Evolutionary conservation across 2,888 invertebrate genomes (phyloP).

Genomic region (Nomada hirtipes): DNA sequence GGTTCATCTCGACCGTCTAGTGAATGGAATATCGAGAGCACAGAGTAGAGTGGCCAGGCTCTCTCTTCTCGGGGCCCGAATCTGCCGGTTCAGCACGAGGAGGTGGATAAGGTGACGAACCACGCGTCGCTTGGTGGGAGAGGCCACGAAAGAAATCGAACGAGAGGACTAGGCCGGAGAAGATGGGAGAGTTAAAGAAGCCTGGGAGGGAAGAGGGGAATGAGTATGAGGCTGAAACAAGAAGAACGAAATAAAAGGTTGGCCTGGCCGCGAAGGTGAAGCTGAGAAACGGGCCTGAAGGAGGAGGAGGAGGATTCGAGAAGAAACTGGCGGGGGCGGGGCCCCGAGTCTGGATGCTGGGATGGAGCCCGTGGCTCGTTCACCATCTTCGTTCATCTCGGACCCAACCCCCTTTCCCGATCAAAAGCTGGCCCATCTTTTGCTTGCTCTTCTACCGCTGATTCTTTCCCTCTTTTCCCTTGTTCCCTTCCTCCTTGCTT

Average conservation of each 20-base stretch:
- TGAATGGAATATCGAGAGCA: conserved; percentile 70
- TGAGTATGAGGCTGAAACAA: conserved; percentile 66
- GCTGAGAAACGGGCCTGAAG: conserved; percentile 68
- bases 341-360: conserved; percentile 80
- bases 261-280: conserved; percentile 72
- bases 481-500: conserved; percentile 44
- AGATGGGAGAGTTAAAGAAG: conserved; percentile 10
- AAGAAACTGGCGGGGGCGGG: conserved; percentile 80
- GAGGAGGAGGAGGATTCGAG: conserved; percentile 72
- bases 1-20: conserved; percentile 64
- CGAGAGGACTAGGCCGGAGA: conserved; percentile 41
- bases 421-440: conserved; percentile 76
- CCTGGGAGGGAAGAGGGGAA: conserved; percentile 54
- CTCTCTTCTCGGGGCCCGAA: conserved; percentile 47
- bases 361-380: conserved; percentile 79
- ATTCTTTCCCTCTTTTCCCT: conserved; percentile 44
- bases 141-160: conserved; percentile 31
- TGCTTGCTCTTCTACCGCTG: conserved; percentile 59
- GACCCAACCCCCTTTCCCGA: conserved; percentile 79
- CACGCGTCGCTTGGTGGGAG: conserved; percentile 15
- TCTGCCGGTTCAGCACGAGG: conserved; percentile 39
- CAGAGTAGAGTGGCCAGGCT: conserved; percentile 42
- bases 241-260: conserved; percentile 75
- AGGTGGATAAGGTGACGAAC: conserved; percentile 57
- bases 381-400: conserved; percentile 81